Base-by-base conservation (phyloP, 2,888 invertebrate genomes). In the Pheosia gnoma region DNA sequence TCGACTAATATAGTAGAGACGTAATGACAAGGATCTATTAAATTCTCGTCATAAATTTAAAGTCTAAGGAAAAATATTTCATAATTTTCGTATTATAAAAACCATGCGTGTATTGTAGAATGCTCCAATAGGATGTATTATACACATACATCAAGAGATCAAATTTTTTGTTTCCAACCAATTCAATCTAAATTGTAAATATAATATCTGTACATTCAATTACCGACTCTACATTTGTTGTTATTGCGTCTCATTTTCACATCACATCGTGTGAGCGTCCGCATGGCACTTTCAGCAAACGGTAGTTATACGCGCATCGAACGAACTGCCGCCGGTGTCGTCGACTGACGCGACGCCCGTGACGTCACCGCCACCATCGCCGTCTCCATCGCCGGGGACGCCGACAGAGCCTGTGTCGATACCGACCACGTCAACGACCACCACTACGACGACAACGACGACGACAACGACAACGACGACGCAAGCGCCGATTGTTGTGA, bases 251-350 rank as follows among this genome's bases (percentile, higher is more conserved):
- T 72, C 70, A 72, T 78, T 73, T 80, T 79, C 86, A 85, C 84
- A 78, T 85, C 89, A 91, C 91, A 84, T 83, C 83, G 88, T 90
- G 93, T 92, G 91, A 91, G 92, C 87, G 88, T 89, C 86, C 82
- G 93, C 93, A 92, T 92, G 92, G 88, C 92, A 91, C 93, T 92
- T 93, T 93, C 93, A 93, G 93, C 93, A 92, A 85, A 93, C 93
- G 68, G 91, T 93, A 80, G 88, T 91, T 84, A 93, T 93, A 77
- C 91, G 90, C 75, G 90, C 88, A 74, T 90, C 93, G 71, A 90
- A 90, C 84, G 92, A 91, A 83, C 80, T 89, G 61, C 92, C 89
- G 13, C 79, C 79, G 75, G 70, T 85, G 73, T 82, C 89, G 62
- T 82, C 89, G 58, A 81, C 90, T 65, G 80, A 84, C 41, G 77